Evolutionary conservation across 1,140 invertebrate genomes (phyloP), one percentile per base, ranked within the genome.

Genomic region (Penaeus indicus): DNA sequence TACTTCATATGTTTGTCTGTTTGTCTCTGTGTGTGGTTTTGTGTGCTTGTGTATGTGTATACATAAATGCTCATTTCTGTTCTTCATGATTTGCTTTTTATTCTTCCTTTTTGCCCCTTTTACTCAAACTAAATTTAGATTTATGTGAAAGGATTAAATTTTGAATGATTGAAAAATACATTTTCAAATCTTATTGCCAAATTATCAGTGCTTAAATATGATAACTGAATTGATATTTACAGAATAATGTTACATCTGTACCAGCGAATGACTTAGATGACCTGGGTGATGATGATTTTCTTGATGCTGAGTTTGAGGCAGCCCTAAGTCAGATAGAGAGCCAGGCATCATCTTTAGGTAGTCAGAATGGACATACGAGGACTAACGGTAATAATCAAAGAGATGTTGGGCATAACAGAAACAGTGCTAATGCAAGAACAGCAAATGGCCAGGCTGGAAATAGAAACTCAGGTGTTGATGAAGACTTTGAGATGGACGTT

Each of bases 231-330:
- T n/a, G 1, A 62, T 83, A 11, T 83, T 63, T 83, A n/a, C 80
- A 83, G 80, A 63, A 32, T n/a, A n/a, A 18, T 62, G 27, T 27
- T 21, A 19, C 61, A 38, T 16, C 61, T 18, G 22, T 18, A 63
- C 61, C 60, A 3, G 10, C 22, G 3, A 25, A 2, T 19, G 32
- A 32, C n/a, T 18, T 62, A 25, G 80, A 83, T 62, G 60, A 83
- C 25, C 25, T 83, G 27, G 80, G 38, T 83, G 80, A 63, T 83
- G 80, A 83, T 32, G 80, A 83, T 83, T 83, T 83, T 61, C 60
- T 62, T 83, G 47, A 60, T 63, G 11, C 47, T 25, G 61, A 83
- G 25, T 25, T 83, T 27, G 80, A 83, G 61, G 80, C 80, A 62
- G 80, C 61, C 22, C 27, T 83, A 19, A 83, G 61, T 32, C 80